These are phyloP conservation scores for Drosophila paulistorum DNA, from an alignment of 1,140 invertebrate genomes.

Conservation along the genomic window DNA sequence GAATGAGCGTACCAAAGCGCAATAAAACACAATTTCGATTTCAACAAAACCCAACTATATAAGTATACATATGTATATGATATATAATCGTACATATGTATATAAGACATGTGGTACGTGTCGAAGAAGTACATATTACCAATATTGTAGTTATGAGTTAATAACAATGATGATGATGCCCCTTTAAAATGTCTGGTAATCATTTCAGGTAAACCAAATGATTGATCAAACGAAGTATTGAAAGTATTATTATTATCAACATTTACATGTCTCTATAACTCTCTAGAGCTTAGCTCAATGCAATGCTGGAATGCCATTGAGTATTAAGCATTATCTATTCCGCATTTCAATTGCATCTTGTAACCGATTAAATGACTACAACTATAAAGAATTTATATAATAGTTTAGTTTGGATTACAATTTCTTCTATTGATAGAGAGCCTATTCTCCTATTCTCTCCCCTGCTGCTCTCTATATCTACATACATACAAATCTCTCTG, in stretches of 20 bases:
- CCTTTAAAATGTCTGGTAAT: conserved; percentile 70
- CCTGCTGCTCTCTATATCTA: neutral
- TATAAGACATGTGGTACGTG: neutral
- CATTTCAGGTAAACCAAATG: conserved; percentile 48
- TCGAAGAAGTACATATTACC: conserved; percentile 17
- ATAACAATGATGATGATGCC: conserved; percentile 48
- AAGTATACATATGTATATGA: neutral
- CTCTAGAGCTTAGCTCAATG: no score
- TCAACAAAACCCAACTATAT: conserved; percentile 47
- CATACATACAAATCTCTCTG: neutral
- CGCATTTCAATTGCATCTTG: no score
- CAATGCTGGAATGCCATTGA: no score
- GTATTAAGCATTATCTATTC: no score
- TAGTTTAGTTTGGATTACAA: no score
- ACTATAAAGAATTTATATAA: no score
- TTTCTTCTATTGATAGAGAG: no score
- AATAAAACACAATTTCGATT: conserved; percentile 57
- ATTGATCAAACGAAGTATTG: conserved; percentile 15
- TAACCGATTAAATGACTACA: no score
- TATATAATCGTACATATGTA: neutral
- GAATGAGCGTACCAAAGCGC: conserved; percentile 43
- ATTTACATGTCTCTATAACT: no score
- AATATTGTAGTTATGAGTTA: conserved; percentile 45
- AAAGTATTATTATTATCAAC: no score
- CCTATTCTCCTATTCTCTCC: no score